Evolutionary conservation across 1,140 invertebrate genomes (phyloP).

Genomic region (Drosophila quadrilineata): DNA sequence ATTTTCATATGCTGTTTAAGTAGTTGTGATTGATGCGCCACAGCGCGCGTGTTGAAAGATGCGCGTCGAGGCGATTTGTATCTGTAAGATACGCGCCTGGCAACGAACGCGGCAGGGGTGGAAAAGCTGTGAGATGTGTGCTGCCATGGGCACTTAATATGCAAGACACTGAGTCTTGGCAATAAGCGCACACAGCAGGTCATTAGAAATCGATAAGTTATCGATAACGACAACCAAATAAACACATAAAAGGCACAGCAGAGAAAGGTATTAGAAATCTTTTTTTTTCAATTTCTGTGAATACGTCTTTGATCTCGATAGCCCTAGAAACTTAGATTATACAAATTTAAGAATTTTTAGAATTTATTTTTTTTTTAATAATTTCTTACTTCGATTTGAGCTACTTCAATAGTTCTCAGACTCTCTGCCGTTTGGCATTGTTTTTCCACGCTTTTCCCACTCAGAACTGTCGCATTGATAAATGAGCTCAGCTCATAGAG

Average conservation of each 20-base stretch:
- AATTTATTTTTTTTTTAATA: background rate
- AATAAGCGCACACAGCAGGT: background rate
- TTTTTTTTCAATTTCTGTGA: no score
- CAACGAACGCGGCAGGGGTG: background rate
- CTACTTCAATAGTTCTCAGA: no score
- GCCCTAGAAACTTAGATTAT: no score
- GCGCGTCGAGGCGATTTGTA: slow-evolving; percentile 64
- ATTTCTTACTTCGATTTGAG: no score
- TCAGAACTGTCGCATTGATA: slow-evolving; percentile 53
- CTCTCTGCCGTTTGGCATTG: slow-evolving; percentile 15
- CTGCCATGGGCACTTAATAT: slow-evolving; percentile 44
- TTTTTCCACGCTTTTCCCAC: slow-evolving; percentile 48
- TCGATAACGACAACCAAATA: background rate
- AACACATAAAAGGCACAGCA: background rate
- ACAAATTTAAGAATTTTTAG: background rate
- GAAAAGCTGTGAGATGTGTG: slow-evolving; percentile 22
- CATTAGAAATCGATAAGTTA: background rate
- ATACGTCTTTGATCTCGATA: background rate
- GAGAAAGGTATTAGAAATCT: no score
- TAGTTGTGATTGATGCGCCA: slow-evolving; percentile 72
- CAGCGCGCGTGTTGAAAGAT: slow-evolving; percentile 69
- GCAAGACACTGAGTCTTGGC: background rate
- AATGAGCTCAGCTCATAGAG: slow-evolving; percentile 64
- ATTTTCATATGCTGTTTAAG: slow-evolving; percentile 72
- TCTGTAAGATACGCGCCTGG: slow-evolving; percentile 51